These are phyloP conservation scores for Oreochromis aureus DNA, from an alignment of 2,113 vertebrate species.

Conservation along the genomic window DNA sequence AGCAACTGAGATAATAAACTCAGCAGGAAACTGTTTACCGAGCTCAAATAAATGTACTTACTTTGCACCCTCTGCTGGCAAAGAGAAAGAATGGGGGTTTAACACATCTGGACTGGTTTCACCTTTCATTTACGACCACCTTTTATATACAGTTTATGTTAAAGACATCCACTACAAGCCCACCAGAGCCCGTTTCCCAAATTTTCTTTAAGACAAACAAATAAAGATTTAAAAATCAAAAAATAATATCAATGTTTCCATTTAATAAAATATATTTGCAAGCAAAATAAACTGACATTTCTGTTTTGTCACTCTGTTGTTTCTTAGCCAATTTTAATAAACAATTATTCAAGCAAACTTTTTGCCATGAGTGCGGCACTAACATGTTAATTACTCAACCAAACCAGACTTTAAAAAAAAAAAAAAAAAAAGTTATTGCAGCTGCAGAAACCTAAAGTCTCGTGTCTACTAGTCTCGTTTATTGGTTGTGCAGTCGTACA, in stretches of 20 bases:
- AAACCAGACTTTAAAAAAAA: not conserved
- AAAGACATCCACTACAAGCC: not conserved
- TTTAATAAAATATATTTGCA: conserved; percentile 68
- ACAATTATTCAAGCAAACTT: not conserved
- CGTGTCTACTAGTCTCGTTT: not conserved
- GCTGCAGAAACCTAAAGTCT: conserved; percentile 19
- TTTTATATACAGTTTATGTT: not conserved
- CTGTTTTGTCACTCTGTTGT: not conserved
- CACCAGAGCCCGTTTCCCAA: not conserved
- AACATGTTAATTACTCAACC: not conserved
- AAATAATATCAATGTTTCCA: conserved; percentile 11
- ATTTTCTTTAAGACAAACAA: not conserved
- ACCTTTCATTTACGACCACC: not conserved
- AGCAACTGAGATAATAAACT: not conserved
- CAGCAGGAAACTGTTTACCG: not conserved
- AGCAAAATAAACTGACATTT: conserved; percentile 53
- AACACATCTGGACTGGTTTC: not conserved
- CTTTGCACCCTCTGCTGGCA: not conserved
- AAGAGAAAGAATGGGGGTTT: not conserved
- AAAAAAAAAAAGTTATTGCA: not conserved
- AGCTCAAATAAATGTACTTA: not conserved
- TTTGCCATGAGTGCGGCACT: not conserved
- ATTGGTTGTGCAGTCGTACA: conserved; percentile 50
- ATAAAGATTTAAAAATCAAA: not conserved
- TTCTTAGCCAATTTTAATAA: conserved; percentile 4